Evolutionary conservation across 2,797 vertebrate species (phyloP), one percentile per base, ranked within the genome.

Genomic region (Parauchenoglanis punctatus): DNA sequence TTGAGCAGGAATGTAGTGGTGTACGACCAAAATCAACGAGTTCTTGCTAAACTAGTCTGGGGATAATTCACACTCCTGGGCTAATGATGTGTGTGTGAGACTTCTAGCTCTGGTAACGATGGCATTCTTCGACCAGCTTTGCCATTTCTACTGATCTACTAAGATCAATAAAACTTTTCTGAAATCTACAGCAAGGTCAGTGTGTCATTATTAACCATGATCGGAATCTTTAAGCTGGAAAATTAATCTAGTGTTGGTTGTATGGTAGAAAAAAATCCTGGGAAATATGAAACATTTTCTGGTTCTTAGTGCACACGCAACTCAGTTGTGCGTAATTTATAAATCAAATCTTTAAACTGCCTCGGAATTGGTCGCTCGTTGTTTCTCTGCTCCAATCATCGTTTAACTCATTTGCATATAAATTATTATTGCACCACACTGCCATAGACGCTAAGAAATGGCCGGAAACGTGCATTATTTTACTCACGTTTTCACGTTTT

Each of bases 1-100:
- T 85, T 72, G 84, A 77, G 86, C 56, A 92, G 94, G 95, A 96
- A 96, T 96, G 94, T 96, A 20, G 93, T 93, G 91, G 90, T 95
- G 92, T 95, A 92, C 89, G 92, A 83, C 86, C 82, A 93, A 93
- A 96, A 95, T 90, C 93, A 90, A 89, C 92, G 78, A 91, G 93
- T 92, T 90, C 91, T 91, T 88, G 89, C 90, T 91, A 92, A 88
- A 89, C 92, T 93, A 93, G 92, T 92, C 86, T 87, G 89, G 35
- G 25, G 90, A 90, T 92, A 92, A 95, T 96, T 95, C 93, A 91
- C 95, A 89, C 86, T 88, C 23, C 76, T 0, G 82, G 84, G 91
- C 90, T 93, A 93, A 94, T 92, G 92, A 65, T 44, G 86, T 23
- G 23, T 70, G 68, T 44, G 3, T 88, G 81, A n/a, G 73, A 76